Evolutionary conservation across 1,140 invertebrate genomes (phyloP).

Genomic region (Galleria mellonella): DNA sequence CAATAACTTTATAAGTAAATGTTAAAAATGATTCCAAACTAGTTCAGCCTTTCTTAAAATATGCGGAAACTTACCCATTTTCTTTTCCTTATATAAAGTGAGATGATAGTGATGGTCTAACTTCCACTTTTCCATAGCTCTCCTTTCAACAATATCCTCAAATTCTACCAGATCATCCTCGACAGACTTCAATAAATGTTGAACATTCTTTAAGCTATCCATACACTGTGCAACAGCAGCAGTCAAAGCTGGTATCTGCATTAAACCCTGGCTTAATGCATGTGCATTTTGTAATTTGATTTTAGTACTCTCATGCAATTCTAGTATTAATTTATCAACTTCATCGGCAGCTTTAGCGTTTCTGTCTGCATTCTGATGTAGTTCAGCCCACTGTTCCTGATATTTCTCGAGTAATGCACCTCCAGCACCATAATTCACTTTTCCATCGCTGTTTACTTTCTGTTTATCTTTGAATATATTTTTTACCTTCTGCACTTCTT

Average conservation of each 20-base stretch:
- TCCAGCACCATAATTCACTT: slow-evolving; percentile 61
- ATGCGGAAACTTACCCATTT: slow-evolving; percentile 59
- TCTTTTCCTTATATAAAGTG: slow-evolving; percentile 58
- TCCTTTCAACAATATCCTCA: slow-evolving; percentile 57
- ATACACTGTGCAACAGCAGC: slow-evolving; percentile 54
- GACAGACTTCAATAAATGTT: slow-evolving; percentile 41
- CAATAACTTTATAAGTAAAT: no score
- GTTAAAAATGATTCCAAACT: no score
- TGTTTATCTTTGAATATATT: slow-evolving; percentile 65
- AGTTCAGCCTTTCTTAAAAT: no score
- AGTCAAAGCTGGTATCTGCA: slow-evolving; percentile 46
- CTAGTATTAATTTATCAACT: slow-evolving; percentile 50
- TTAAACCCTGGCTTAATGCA: slow-evolving; percentile 45
- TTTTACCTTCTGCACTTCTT: slow-evolving; percentile 62
- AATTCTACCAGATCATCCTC: slow-evolving; percentile 59
- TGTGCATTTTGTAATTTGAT: slow-evolving; percentile 37
- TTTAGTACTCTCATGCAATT: slow-evolving; percentile 43
- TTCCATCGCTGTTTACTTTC: slow-evolving; percentile 40
- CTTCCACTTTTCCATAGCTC: slow-evolving; percentile 65
- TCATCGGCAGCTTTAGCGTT: slow-evolving; percentile 57
- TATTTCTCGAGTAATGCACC: slow-evolving; percentile 54
- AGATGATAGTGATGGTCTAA: slow-evolving; percentile 63
- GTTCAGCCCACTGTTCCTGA: slow-evolving; percentile 52
- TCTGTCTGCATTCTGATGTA: slow-evolving; percentile 56
- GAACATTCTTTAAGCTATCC: slow-evolving; percentile 50